Base-by-base conservation (phyloP, 2,888 invertebrate species). In the Campoplex nolae region DNA sequence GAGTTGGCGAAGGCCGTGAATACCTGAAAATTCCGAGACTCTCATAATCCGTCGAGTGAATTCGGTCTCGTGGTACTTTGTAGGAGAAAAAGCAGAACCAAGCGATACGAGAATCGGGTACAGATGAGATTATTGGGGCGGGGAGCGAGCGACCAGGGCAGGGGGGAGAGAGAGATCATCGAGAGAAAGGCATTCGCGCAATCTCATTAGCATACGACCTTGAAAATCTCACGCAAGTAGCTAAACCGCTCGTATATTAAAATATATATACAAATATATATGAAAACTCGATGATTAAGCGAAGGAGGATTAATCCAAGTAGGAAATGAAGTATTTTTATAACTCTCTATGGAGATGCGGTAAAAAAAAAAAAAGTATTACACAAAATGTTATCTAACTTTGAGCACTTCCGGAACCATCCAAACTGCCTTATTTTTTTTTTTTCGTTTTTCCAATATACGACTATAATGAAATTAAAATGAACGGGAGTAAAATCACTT, bases 151-250 rank as follows among this genome's bases (percentile, higher is more conserved):
- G 65, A 83, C 74, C 42, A 1, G 38, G 4, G 38, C 38, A 1
- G 38, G 38, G 38, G 1, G 38, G 6, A 4, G 38, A 38, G 7
- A 7, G 7, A 3, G 42, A 6, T 23, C 38, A 38, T 38, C 42
- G 62, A 35, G 58, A 56, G 56, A 68, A 38, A 45, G 70, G 62
- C 65, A 77, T 67, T 85, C 76, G 81, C 85, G 73, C 76, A 77
- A 81, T 77, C 85, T 85, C 85, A 85, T 85, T 85, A 85, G 35
- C 85, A 85, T 78, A 83, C 85, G 85, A 78, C 85, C 85, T 85
- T 85, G 85, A 62, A n/a, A 58, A 79, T 74, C 75, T 82, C 78
- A 85, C 82, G 82, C 85, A 85, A 85, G 32, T 73, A 42, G 73
- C 75, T 65, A 71, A 84, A 58, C 54, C 70, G 38, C 80, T 54